Percentiles rank a stretch among this genome's conserved stretches.
phyloP scores from a whole-genome alignment of 2,113 vertebrate genomes.

The Nesoenas mayeri region DNA sequence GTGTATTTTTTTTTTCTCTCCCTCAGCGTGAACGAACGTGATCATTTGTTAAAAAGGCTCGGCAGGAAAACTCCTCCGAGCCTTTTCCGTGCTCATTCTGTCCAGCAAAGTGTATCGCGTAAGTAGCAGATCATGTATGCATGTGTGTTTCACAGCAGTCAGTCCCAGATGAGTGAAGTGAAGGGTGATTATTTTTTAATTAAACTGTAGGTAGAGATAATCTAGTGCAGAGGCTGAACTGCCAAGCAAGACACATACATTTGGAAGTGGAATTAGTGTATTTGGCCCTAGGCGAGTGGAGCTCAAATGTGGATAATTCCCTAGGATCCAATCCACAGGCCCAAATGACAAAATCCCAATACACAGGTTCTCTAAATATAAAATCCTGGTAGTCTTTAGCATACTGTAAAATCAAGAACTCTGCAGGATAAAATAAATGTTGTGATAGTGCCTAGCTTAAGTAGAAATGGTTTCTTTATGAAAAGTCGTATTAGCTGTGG shows the following conservation, averaged over 20 bases:
- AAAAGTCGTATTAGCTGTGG: not conserved
- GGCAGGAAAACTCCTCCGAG: conserved; percentile 95
- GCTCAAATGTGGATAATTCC: conserved; percentile 20
- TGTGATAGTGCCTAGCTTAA: not conserved
- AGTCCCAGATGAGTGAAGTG: not conserved
- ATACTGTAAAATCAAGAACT: conserved; percentile 12
- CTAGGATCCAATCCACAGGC: conserved; percentile 45
- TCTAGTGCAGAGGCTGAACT: not conserved
- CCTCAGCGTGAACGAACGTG: conserved; percentile 93
- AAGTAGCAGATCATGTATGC: conserved; percentile 68
- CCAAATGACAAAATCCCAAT: conserved; percentile 28
- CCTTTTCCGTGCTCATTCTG: conserved; percentile 88
- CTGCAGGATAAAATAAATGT: not conserved
- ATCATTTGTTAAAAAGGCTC: conserved; percentile 95
- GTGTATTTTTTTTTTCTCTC: conserved; percentile 17
- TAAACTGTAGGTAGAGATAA: conserved; percentile 41
- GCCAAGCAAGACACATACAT: conserved; percentile 8
- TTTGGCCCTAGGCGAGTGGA: conserved; percentile 38
- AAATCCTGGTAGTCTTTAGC: conserved; percentile 26
- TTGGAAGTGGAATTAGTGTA: conserved; percentile 43
- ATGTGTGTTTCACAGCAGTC: not conserved
- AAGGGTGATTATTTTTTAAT: conserved; percentile 56
- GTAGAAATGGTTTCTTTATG: not conserved
- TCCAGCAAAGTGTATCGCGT: conserved; percentile 95
- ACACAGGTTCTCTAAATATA: not conserved